Conservation (phyloP, 30 jellyfish, hydroid and myxozoan genomes). For the Haliclystus octoradiatus region DNA sequence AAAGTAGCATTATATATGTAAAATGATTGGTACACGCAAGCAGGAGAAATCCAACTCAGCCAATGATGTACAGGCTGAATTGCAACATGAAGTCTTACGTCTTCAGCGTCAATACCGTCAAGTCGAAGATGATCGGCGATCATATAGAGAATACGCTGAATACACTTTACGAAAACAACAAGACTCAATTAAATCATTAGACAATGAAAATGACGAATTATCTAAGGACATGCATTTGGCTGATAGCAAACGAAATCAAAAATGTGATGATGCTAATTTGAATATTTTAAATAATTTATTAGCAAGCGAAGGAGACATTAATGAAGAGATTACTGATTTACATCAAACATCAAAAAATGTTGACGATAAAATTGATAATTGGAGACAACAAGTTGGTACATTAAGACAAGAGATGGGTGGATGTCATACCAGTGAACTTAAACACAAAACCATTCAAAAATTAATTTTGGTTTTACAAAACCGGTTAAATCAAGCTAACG, state of each 20-base stretch:
- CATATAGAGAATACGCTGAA: slow-evolving; percentile 54
- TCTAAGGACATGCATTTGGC: slow-evolving; percentile 52
- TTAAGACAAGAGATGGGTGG: slow-evolving; percentile 33
- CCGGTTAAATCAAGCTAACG: slow-evolving; percentile 48
- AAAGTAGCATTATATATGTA: no score
- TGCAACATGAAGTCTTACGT: slow-evolving; percentile 36
- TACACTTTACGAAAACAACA: slow-evolving; percentile 41
- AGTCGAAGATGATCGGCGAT: slow-evolving; percentile 71
- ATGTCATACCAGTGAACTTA: slow-evolving; percentile 26
- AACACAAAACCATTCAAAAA: slow-evolving; percentile 33
- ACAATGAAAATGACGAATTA: slow-evolving; percentile 56
- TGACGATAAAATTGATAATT: slow-evolving; percentile 5
- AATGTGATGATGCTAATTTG: slow-evolving; percentile 17
- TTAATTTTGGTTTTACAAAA: slow-evolving; percentile 55
- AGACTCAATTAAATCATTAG: slow-evolving; percentile 20
- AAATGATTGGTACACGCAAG: not conserved
- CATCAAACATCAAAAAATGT: not conserved
- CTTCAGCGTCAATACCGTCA: slow-evolving; percentile 75
- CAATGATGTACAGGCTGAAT: slow-evolving; percentile 36
- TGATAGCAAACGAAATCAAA: slow-evolving; percentile 17
- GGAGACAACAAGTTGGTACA: slow-evolving; percentile 1
- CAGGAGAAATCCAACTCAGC: not conserved
- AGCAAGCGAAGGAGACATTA: slow-evolving; percentile 35
- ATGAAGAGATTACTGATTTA: not conserved
- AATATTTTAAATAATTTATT: slow-evolving; percentile 20